Conservation (phyloP, 2,113 vertebrate species). For the Calidris pugnax region DNA sequence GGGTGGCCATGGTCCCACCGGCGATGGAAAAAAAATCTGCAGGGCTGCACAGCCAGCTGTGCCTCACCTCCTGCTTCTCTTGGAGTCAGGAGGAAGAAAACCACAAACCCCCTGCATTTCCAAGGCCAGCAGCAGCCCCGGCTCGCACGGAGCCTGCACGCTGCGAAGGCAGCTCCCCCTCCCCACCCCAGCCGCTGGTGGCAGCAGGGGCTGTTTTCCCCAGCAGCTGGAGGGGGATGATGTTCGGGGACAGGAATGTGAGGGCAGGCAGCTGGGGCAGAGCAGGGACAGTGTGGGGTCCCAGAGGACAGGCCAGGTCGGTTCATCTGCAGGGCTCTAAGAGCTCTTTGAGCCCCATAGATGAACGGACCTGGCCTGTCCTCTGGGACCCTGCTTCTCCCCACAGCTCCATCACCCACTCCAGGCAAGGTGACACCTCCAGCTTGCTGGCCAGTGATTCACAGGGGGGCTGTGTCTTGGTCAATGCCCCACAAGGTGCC, state of each 20-base stretch:
- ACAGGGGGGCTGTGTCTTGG: not conserved
- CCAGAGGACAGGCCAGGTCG: not conserved
- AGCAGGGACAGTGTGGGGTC: constrained; percentile 25
- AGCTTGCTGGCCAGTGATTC: not conserved
- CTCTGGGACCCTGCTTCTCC: not conserved
- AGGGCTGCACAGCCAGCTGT: not conserved
- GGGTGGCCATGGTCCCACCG: not conserved
- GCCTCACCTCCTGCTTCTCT: not conserved
- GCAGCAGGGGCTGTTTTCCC: constrained; percentile 47
- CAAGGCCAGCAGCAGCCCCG: not conserved
- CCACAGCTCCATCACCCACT: not conserved
- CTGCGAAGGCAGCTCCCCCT: not conserved
- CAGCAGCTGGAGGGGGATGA: constrained; percentile 43
- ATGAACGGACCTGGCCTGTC: not conserved
- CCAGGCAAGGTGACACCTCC: not conserved
- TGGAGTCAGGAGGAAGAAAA: not conserved
- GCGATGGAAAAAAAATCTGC: not conserved
- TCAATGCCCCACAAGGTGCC: not conserved
- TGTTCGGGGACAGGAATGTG: not conserved
- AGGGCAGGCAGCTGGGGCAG: constrained; percentile 39
- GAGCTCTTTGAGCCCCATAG: not conserved
- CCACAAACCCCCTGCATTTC: not conserved
- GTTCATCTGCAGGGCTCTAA: not conserved
- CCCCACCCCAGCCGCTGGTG: not conserved
- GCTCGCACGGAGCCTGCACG: not conserved